Base-by-base conservation (phyloP, 1,140 invertebrate species). In the Apis dorsata region DNA sequence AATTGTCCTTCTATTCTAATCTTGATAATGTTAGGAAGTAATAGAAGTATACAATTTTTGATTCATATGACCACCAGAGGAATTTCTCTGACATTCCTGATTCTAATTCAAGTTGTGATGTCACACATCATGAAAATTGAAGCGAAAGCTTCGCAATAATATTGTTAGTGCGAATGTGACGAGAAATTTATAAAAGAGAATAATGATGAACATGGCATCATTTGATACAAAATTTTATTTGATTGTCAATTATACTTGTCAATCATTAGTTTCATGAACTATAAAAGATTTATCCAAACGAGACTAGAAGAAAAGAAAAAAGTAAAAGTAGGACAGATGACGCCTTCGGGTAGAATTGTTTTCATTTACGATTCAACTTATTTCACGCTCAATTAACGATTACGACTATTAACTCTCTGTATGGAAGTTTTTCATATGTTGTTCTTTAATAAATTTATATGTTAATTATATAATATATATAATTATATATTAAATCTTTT, bases 101-200 rank as follows among this genome's bases (percentile, higher is more conserved):
- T 28, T 28, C 59, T n/a, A 80, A 74, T 73, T 74, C 15, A 68
- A 63, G 63, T 68, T 65, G 51, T 76, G 44, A 19, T 63, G 34
- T 81, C 34, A 75, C 44, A 57, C 63, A 49, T 34, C 21, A 17
- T 11, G 53, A 24, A 81, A 68, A 76, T n/a, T 44, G 70, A 81
- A 68, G 9, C 34, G 53, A 13, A 19, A 12, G 34, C 49, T 19
- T 71, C 68, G 51, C 49, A 17, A 24, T 81, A 65, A 80, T 53
- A n/a, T 17, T 81, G 62, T n/a, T 49, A 19, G 55, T 21, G 12
- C 34, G 10, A n/a, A 2, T 12, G 28, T 49, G 12, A 28, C 49
- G 10, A 21, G 15, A n/a, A 59, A 53, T 68, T 81, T 10, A 13
- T 28, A 68, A 34, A 4, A 4, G 34, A 34, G n/a, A 44, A 34